phyloP scores from a whole-genome alignment of 2,113 vertebrate genomes.

The Romanogobio albipinnatus region DNA sequence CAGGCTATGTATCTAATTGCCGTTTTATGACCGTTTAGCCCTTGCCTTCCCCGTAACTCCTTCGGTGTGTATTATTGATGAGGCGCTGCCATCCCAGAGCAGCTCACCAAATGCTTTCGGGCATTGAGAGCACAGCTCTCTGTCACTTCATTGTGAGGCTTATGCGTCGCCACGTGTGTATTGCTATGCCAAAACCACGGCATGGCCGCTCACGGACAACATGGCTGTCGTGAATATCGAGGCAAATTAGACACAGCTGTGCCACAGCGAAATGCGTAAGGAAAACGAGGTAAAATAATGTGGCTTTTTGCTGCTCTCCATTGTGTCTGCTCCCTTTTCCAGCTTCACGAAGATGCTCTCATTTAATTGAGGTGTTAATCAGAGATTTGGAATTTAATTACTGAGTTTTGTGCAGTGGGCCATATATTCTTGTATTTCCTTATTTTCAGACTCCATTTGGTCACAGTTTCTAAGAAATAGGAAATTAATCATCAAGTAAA shows the following conservation, averaged over 20 bases:
- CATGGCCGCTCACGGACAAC: background rate
- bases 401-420: conserved; percentile 23
- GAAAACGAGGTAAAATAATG: background rate
- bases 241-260: conserved; percentile 28
- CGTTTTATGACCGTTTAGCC: conserved; percentile 39
- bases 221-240: conserved; percentile 20
- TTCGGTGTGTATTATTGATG: conserved; percentile 41
- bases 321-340: conserved; percentile 16
- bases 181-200: background rate
- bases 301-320: background rate
- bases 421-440: background rate
- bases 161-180: background rate
- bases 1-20: conserved; percentile 40
- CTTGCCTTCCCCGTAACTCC: conserved; percentile 40
- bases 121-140: background rate
- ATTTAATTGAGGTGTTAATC: conserved; percentile 23
- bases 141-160: conserved; percentile 10
- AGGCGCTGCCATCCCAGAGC: conserved; percentile 11
- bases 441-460: background rate
- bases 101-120: conserved; percentile 6
- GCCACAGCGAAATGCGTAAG: background rate
- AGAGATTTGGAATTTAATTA: conserved; percentile 26
- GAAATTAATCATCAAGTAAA: background rate
- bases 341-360: conserved; percentile 19
- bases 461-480: background rate